A percentile compares a stretch with the other conserved stretches of the same genome.
phyloP scores from a whole-genome alignment of 2,888 invertebrate genomes.

The Drosophila siamana region DNA sequence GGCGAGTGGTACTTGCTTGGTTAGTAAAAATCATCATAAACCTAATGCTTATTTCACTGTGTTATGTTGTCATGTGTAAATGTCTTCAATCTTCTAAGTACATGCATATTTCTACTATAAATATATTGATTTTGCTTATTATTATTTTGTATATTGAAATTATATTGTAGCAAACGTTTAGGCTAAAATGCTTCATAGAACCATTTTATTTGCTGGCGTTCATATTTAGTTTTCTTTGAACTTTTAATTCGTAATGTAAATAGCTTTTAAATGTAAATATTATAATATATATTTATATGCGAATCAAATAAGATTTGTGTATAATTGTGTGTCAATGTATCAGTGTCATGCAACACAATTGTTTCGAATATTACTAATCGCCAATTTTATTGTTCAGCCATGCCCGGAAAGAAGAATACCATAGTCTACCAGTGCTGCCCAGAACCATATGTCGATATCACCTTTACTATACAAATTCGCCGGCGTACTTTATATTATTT shows the following conservation, averaged over 20 bases:
- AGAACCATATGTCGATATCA: slow-evolving; percentile 95
- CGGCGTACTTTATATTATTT: slow-evolving; percentile 99
- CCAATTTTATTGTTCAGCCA: slow-evolving; percentile 87
- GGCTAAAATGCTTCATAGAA: slow-evolving; percentile 58
- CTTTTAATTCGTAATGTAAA: slow-evolving; percentile 31
- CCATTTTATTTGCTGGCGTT: slow-evolving; percentile 53
- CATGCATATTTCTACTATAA: slow-evolving; percentile 24
- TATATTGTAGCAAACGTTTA: slow-evolving; percentile 26
- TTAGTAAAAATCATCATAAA: slow-evolving; percentile 87
- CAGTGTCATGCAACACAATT: slow-evolving; percentile 46
- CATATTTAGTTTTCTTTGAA: slow-evolving; percentile 5
- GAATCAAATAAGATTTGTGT: slow-evolving; percentile 41
- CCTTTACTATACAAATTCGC: slow-evolving; percentile 98
- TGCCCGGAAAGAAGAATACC: slow-evolving; percentile 96
- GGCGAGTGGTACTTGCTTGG: slow-evolving; percentile 99
- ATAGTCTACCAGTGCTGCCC: slow-evolving; percentile 97
- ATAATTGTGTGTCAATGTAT: slow-evolving; percentile 58
- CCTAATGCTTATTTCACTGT: slow-evolving; percentile 68
- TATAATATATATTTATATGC: slow-evolving; percentile 10
- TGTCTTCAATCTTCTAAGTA: slow-evolving; percentile 47
- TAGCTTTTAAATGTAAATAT: slow-evolving; percentile 22
- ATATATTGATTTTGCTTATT: slow-evolving; percentile 24
- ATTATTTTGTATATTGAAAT: slow-evolving; percentile 35
- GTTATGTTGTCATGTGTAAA: slow-evolving; percentile 71
- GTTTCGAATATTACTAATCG: slow-evolving; percentile 56